phyloP scores from a whole-genome alignment of 2,888 invertebrate species.

The Drosophila greeni region DNA sequence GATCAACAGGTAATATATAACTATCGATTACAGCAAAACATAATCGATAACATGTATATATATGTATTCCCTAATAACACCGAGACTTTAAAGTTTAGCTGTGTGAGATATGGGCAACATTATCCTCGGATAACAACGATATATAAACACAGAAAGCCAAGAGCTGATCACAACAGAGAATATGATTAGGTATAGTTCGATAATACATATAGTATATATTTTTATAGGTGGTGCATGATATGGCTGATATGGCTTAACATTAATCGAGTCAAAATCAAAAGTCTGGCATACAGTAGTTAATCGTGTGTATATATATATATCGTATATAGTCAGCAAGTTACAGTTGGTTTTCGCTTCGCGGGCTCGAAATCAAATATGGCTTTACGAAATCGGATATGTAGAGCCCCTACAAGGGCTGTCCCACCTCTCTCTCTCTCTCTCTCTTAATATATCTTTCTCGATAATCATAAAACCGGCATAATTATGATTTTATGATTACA shows the following conservation, averaged over 20 bases:
- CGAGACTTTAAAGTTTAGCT: constrained; percentile 29
- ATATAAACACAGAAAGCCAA: constrained; percentile 39
- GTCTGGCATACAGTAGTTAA: constrained; percentile 12
- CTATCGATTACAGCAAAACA: constrained; percentile 27
- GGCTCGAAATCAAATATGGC: constrained; percentile 39
- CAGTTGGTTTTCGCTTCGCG: constrained; percentile 45
- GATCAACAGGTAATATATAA: constrained; percentile 37
- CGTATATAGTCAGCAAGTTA: constrained; percentile 36
- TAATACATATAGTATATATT: constrained; percentile 2
- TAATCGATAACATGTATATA: too few species aligned
- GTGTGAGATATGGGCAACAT: constrained; percentile 26
- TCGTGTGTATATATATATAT: too few species aligned
- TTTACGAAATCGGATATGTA: constrained; percentile 52
- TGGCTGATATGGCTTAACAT: constrained; percentile 30
- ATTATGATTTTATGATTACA: constrained; percentile 25
- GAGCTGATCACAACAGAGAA: constrained; percentile 44
- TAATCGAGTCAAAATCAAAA: constrained; percentile 29
- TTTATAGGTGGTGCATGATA: constrained; percentile 36
- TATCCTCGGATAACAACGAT: constrained; percentile 21
- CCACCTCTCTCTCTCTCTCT: background rate
- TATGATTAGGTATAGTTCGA: constrained; percentile 26
- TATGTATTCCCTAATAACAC: constrained; percentile 13
- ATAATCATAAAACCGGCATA: constrained; percentile 18
- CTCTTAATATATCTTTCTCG: background rate
- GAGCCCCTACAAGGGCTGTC: constrained; percentile 29